Evolutionary conservation across 2,797 vertebrate genomes (phyloP).

Genomic region (Pantherophis vulpinus): DNA sequence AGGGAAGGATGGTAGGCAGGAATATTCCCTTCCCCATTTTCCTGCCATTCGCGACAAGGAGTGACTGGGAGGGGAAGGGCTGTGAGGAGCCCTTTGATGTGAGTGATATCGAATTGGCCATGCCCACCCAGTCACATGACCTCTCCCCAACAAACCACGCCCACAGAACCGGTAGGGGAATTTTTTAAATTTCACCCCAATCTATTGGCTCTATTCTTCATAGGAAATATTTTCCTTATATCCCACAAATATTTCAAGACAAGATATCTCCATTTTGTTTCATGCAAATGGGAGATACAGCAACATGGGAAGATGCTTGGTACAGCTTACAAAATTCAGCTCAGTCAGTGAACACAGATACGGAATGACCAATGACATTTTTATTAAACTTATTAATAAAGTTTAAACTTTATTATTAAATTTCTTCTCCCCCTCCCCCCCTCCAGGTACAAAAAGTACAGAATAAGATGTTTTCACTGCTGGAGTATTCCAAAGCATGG

Average conservation of each 20-base stretch:
- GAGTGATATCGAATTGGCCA: no score
- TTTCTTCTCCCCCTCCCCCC: neutral
- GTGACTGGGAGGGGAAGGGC: no score
- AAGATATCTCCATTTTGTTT: neutral
- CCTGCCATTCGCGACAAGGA: no score
- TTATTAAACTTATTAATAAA: neutral
- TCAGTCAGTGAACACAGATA: neutral
- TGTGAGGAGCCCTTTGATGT: no score
- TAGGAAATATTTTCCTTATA: neutral
- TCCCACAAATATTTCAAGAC: neutral
- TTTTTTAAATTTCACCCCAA: neutral
- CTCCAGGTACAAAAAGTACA: constrained; percentile 89
- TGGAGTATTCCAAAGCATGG: constrained; percentile 89
- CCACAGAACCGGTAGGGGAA: no score
- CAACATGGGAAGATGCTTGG: neutral
- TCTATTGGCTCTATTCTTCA: neutral
- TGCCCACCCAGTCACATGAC: no score
- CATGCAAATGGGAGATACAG: neutral
- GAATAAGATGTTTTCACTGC: constrained; percentile 82
- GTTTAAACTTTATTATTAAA: neutral
- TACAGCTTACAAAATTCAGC: neutral
- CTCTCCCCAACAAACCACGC: no score
- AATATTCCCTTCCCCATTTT: no score
- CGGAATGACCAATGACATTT: neutral
- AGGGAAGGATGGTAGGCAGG: no score